Percentiles rank a stretch among this genome's conserved stretches.
phyloP scores from a whole-genome alignment of 2,888 invertebrate species.

The Formica aserva region DNA sequence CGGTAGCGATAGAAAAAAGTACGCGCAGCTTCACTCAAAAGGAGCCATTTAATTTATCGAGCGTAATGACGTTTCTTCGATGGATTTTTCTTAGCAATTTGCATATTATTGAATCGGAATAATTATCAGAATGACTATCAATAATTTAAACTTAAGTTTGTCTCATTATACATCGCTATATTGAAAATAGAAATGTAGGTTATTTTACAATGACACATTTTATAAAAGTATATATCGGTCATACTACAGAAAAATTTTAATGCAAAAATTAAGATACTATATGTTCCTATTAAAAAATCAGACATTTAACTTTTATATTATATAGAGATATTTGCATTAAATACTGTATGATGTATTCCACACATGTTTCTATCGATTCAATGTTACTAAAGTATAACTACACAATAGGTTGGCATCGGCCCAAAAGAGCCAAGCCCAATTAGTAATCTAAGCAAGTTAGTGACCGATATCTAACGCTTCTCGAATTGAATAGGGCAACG shows the following conservation, averaged over 20 bases:
- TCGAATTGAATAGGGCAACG: conserved; percentile 32
- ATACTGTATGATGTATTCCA: neutral
- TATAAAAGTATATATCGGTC: neutral
- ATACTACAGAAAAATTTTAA: neutral
- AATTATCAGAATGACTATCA: neutral
- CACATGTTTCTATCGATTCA: neutral
- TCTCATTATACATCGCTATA: neutral
- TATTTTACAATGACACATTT: neutral
- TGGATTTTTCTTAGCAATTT: neutral
- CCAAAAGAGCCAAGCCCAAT: neutral
- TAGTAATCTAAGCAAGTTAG: conserved; percentile 29
- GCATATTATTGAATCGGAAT: conserved; percentile 1
- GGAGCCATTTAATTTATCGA: conserved; percentile 29
- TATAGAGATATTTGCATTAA: neutral
- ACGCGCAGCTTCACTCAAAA: conserved; percentile 18
- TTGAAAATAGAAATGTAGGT: neutral
- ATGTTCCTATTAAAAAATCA: neutral
- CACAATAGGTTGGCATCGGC: neutral
- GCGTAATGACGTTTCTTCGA: conserved; percentile 5
- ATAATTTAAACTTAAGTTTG: neutral
- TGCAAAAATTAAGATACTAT: neutral
- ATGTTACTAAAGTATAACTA: conserved; percentile 15
- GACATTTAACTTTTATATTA: neutral
- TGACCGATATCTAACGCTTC: conserved; percentile 42
- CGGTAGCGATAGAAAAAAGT: conserved; percentile 15